Evolutionary conservation across 2,888 invertebrate genomes (phyloP).

Genomic region (Bellardia bayeri): DNA sequence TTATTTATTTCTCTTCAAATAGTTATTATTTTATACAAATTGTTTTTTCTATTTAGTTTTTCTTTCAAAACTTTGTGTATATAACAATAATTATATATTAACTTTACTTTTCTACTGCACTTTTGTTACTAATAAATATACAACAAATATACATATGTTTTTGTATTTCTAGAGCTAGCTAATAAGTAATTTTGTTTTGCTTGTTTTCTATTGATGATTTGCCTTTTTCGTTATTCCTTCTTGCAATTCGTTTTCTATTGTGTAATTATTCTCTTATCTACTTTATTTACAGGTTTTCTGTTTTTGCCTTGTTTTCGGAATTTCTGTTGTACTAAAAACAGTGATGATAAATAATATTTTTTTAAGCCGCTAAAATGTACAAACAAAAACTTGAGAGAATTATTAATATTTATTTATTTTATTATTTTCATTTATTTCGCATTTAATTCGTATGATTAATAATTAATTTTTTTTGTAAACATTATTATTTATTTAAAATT

Average conservation of each 20-base stretch:
- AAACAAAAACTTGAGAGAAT: too few relatives aligned
- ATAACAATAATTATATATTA: conserved; percentile 15
- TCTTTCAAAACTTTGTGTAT: conserved; percentile 35
- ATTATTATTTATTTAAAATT: too few relatives aligned
- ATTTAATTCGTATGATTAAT: too few relatives aligned
- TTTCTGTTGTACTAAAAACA: background rate
- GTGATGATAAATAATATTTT: too few relatives aligned
- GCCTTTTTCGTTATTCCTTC: conserved; percentile 28
- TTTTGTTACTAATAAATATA: conserved; percentile 62
- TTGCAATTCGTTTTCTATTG: background rate
- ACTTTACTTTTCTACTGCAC: conserved; percentile 71
- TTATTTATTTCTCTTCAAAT: conserved; percentile 1
- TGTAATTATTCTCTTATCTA: background rate
- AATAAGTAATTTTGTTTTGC: conserved; percentile 55
- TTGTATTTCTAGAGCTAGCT: conserved; percentile 33
- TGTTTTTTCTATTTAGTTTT: conserved; percentile 6
- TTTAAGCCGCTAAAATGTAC: too few relatives aligned
- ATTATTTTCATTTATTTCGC: background rate
- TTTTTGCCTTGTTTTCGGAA: conserved; percentile 2
- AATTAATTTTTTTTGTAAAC: too few relatives aligned
- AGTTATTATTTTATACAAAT: conserved; percentile 8
- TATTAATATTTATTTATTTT: background rate
- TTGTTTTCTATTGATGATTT: conserved; percentile 37
- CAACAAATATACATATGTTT: conserved; percentile 4
- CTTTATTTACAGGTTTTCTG: background rate